A percentile compares a stretch with the other conserved stretches of the same genome.
Conservation (phyloP, 37 sponge, comb jelly and placozoan species). For the Oopsacas minuta region DNA sequence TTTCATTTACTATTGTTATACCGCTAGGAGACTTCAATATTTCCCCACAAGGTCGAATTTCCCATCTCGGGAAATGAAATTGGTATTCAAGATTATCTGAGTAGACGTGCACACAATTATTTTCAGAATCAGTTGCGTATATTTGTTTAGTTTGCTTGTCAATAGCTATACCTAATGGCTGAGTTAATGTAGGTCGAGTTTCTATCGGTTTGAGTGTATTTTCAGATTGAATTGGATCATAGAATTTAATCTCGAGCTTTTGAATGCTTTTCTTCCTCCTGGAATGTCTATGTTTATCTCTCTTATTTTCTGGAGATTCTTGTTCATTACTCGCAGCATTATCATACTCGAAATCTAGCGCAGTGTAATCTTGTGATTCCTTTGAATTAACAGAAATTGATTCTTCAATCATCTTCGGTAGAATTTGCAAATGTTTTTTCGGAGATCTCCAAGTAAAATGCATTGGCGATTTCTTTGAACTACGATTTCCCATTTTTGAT, state of each 20-base stretch:
- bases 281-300: not conserved
- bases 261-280: not conserved
- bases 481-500: not conserved
- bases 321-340: conserved; percentile 1
- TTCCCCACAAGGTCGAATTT: not conserved
- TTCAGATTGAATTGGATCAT: not conserved
- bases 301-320: not conserved
- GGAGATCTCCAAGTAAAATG: conserved; percentile 11
- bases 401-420: not conserved
- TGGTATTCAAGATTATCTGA: not conserved
- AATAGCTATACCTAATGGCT: not conserved
- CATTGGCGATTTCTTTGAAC: not conserved
- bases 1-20: not conserved
- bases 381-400: not conserved
- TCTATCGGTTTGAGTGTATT: not conserved
- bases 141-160: not conserved
- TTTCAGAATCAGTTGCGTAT: not conserved
- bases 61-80: conserved; percentile 15
- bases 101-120: not conserved
- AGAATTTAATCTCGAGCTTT: not conserved
- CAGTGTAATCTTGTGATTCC: not conserved
- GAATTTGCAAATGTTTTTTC: not conserved
- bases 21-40: not conserved
- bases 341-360: not conserved
- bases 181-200: not conserved